phyloP scores from a whole-genome alignment of 2,888 invertebrate species.

The Uropetala carovei region DNA sequence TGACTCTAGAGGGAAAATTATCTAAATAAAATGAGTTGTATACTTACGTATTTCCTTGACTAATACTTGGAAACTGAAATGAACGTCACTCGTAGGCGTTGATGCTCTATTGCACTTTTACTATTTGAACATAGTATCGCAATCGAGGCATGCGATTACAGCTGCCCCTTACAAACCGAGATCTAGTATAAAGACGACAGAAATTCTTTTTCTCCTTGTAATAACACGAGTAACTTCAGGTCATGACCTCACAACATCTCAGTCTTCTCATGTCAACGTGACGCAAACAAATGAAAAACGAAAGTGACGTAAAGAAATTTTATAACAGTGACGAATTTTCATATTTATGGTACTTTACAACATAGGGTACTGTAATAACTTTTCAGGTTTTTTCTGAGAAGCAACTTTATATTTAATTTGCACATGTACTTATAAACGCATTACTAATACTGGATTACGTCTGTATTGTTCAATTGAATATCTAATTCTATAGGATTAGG shows the following conservation, averaged over 20 bases:
- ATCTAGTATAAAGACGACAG: background rate
- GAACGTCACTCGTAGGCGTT: background rate
- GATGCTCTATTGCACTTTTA: background rate
- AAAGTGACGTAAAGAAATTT: background rate
- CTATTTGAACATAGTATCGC: background rate
- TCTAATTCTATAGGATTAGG: too few relatives aligned
- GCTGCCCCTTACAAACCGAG: background rate
- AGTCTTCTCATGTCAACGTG: constrained; percentile 48
- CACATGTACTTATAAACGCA: background rate
- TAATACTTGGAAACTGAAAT: background rate
- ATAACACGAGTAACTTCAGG: background rate
- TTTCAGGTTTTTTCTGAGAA: too few relatives aligned
- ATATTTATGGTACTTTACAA: too few relatives aligned
- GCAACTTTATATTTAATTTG: background rate
- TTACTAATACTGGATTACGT: background rate
- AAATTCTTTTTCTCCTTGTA: background rate
- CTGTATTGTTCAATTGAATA: too few relatives aligned
- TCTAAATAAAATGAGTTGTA: background rate
- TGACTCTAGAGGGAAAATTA: too few relatives aligned
- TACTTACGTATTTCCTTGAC: constrained; percentile 2
- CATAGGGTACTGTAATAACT: too few relatives aligned
- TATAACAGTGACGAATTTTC: background rate
- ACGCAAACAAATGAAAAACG: constrained; percentile 54
- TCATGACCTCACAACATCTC: constrained; percentile 1
- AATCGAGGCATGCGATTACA: background rate